These are phyloP conservation scores for Beaufortia kweichowensis DNA, from an alignment of 2,113 vertebrate genomes.

Conservation along the genomic window DNA sequence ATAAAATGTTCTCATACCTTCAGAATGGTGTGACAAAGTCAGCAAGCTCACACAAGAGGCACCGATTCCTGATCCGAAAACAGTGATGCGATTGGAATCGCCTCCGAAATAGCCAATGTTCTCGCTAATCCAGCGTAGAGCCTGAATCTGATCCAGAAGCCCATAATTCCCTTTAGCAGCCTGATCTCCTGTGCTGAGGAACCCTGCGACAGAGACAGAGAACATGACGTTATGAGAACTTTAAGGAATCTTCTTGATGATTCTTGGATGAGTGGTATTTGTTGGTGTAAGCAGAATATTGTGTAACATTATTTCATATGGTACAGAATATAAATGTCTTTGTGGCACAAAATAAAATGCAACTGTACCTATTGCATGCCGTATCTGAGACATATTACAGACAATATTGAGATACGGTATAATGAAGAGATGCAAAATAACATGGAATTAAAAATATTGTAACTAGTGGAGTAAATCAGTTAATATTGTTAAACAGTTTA, in stretches of 20 bases:
- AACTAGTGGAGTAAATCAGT: too few relatives aligned
- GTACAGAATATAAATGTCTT: too few relatives aligned
- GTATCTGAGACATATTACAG: too few relatives aligned
- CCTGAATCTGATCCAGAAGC: conserved; percentile 97
- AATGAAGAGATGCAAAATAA: too few relatives aligned
- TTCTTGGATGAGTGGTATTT: too few relatives aligned
- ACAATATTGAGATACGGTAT: too few relatives aligned
- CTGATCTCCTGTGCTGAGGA: conserved; percentile 97
- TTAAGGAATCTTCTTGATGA: neutral
- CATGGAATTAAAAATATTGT: too few relatives aligned
- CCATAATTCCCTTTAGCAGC: conserved; percentile 98
- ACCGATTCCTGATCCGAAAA: conserved; percentile 95
- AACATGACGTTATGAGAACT: neutral
- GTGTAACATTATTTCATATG: too few relatives aligned
- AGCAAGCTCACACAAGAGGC: conserved; percentile 98
- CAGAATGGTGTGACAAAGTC: conserved; percentile 96
- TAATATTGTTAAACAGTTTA: too few relatives aligned
- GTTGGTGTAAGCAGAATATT: too few relatives aligned
- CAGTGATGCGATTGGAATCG: conserved; percentile 93
- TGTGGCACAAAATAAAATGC: too few relatives aligned
- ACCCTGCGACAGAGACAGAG: conserved; percentile 75
- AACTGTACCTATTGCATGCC: too few relatives aligned
- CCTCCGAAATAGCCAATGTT: conserved; percentile 98
- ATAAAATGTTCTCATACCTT: conserved; percentile 78
- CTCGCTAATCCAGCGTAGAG: conserved; percentile 96